Evolutionary conservation across 2,797 vertebrate species (phyloP), one percentile per base, ranked within the genome.

Genomic region (Sternarchorhynchus goeldii): DNA sequence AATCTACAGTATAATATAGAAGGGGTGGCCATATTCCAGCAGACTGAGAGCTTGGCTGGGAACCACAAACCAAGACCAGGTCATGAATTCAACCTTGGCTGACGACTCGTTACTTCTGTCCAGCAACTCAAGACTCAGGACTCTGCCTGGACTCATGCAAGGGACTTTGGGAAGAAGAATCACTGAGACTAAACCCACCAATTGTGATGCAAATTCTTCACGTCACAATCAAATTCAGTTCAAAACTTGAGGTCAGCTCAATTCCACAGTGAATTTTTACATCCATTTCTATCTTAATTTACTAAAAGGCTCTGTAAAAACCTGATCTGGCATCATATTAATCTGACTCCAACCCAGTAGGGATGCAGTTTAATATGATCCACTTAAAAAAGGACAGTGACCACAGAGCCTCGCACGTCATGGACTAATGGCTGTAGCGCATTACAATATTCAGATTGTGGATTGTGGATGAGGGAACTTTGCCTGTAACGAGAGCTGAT

Each of bases 271-370:
- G 76, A 79, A 62, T 76, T 56, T 64, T 81, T 76, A 83, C 57
- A 71, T 73, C 79, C 66, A 72, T 83, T 85, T 85, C 76, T 73
- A 83, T 79, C 79, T 70, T 81, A 82, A 83, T 85, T 85, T 76
- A 60, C 58, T 74, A 64, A 85, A 64, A 73, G 58, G 76, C 71
- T 73, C 69, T 76, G 78, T 78, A 73, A 75, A 78, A 75, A 78
- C 59, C 77, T 25, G 25, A 74, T 60, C 64, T 20, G 20, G 70
- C 57, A 76, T 77, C 66, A 75, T 62, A 80, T 80, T 75, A 75
- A 85, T 85, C 79, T 71, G 78, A 85, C 81, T 71, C 59, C 14
- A 60, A 73, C 25, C 76, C 75, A 55, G 60, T 60, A 20, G 81
- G 76, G 53, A 76, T 57, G 78, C 64, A 31, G 72, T 73, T 79